Base-by-base conservation (phyloP, 2,113 vertebrate genomes). In the Catharus minimus region DNA sequence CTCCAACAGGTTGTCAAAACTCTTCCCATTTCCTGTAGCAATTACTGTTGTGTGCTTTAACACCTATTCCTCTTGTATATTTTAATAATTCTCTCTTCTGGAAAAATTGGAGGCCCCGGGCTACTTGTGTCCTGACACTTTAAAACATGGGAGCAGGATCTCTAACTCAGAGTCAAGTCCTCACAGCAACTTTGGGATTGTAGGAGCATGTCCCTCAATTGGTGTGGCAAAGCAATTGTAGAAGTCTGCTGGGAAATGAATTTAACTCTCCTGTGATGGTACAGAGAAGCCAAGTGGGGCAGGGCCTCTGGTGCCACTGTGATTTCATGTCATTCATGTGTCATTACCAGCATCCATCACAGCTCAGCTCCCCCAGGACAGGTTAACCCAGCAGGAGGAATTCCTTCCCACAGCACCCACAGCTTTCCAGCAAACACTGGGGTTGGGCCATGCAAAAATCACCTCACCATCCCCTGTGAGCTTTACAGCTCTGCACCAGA, bases 141-240 rank as follows among this genome's bases (percentile, higher is more conserved):
- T 19, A 7, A 1, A 11, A 71, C 20, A 2, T 43, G 46, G 27
- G 11, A 68, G 85, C 14, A 44, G 56, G 52, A 58, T 11, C 39
- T 53, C 22, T 7, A 41, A 39, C 22, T 44, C 62, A 12, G 28
- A 87, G 20, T 28, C 26, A 22, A 58, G 9, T 28, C 20, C 39
- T 10, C 60, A 20, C 13, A 65, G 23, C 52, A 69, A 88, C 21
- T 6, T 26, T 44, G 27, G 39, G 20, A 2, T 33, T 73, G 7
- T 8, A 7, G 4, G 16, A 74, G 39, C 0, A 0, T 11, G 8
- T 2, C 23, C 43, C 23, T 55, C 64, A 6, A 7, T 14, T 27
- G 53, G 27, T 57, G 24, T 14, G 56, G 38, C 47, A 62, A 57
- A 73, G 19, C 38, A 65, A 20, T 12, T 7, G 0, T 14, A 28